These are phyloP conservation scores for Himalopsyche anomala DNA, from an alignment of 2,888 invertebrate species.

Conservation along the genomic window DNA sequence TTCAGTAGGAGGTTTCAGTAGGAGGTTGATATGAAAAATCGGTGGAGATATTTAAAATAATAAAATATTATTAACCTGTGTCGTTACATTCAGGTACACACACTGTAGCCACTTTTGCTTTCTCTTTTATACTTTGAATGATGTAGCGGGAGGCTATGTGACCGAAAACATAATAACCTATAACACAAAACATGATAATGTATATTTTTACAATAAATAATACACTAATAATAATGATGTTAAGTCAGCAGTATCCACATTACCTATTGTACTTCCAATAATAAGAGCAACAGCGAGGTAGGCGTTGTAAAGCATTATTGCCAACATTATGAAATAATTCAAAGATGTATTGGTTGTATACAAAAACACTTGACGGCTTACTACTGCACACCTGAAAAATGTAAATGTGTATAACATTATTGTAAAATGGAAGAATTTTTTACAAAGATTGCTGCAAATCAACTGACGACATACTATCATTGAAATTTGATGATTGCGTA, in stretches of 20 bases:
- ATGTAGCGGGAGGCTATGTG: slow-evolving; percentile 73
- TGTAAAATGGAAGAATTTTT: too few species aligned
- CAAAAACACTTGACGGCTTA: slow-evolving; percentile 73
- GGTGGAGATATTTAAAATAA: neutral
- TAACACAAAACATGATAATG: slow-evolving; percentile 41
- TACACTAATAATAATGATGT: neutral
- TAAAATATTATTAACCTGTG: slow-evolving; percentile 47
- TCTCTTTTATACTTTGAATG: slow-evolving; percentile 73
- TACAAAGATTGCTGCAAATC: too few species aligned
- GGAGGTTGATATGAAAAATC: too few species aligned
- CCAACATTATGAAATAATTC: slow-evolving; percentile 84
- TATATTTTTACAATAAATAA: too few species aligned
- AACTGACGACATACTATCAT: neutral
- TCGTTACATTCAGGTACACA: slow-evolving; percentile 76
- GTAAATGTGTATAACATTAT: too few species aligned
- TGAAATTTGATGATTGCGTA: too few species aligned
- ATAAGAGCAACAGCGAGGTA: slow-evolving; percentile 81
- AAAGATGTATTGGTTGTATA: slow-evolving; percentile 78
- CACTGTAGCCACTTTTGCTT: slow-evolving; percentile 69
- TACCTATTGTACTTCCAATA: slow-evolving; percentile 80
- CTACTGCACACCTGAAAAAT: slow-evolving; percentile 70
- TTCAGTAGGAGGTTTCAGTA: too few species aligned
- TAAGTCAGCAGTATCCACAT: neutral
- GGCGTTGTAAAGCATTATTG: slow-evolving; percentile 85
- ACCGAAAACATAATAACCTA: slow-evolving; percentile 76